Conservation (phyloP, 2,797 vertebrate species). For the Falco novaeseelandiae region DNA sequence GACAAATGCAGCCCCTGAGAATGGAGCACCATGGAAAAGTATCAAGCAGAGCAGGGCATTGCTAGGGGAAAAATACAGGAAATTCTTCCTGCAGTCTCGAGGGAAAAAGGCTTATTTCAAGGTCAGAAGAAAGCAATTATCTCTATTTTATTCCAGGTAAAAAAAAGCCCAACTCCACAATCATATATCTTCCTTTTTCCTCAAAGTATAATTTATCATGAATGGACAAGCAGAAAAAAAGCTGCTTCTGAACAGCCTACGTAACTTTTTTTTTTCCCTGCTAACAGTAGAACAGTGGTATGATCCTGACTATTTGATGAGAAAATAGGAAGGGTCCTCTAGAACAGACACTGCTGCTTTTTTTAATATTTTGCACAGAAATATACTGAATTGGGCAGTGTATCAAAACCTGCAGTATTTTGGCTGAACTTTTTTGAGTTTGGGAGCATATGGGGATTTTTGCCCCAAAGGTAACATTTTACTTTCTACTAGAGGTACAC, state of each 20-base stretch:
- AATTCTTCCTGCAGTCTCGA: neutral
- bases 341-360: neutral
- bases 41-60: accelerated
- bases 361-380: neutral
- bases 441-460: neutral
- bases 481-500: neutral
- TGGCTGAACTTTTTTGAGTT: neutral
- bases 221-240: neutral
- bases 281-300: neutral
- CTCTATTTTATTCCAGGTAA: neutral
- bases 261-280: neutral
- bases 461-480: neutral
- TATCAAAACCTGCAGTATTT: neutral
- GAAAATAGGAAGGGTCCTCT: neutral
- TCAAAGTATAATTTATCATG: neutral
- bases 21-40: neutral
- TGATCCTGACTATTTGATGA: neutral
- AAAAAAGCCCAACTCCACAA: neutral
- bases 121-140: neutral
- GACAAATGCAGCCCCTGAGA: neutral
- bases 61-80: neutral
- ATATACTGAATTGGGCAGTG: neutral
- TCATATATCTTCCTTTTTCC: neutral
- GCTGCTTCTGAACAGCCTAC: neutral
- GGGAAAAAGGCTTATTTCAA: neutral